Conservation (phyloP, 2,113 vertebrate genomes). For the Oryzias celebensis region DNA sequence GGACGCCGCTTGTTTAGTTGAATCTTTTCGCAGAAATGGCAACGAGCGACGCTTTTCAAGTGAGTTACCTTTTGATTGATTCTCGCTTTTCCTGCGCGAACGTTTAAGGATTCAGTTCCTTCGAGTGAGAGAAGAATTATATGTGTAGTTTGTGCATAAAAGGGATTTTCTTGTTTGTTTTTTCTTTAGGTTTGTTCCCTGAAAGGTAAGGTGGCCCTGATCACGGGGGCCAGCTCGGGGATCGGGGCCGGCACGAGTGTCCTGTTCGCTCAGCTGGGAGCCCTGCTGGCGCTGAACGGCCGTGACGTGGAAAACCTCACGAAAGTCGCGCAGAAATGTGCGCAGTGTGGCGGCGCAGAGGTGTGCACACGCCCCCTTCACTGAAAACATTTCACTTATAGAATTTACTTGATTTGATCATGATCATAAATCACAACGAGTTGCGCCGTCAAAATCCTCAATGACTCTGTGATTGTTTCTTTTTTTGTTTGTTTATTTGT, state of each 20-base stretch:
- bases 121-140: no score
- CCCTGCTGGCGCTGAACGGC: constrained; percentile 77
- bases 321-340: constrained; percentile 69
- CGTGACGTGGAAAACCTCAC: constrained; percentile 76
- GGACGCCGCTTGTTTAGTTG: neutral
- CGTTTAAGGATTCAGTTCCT: no score
- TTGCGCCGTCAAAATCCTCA: no score
- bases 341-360: constrained; percentile 63
- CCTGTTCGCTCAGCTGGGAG: constrained; percentile 79
- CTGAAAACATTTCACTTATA: no score
- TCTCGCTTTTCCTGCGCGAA: no score
- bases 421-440: no score
- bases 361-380: neutral
- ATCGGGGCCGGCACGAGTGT: constrained; percentile 78
- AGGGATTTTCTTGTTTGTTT: neutral
- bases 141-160: neutral
- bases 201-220: constrained; percentile 75
- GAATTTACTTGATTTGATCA: no score
- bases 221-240: constrained; percentile 83
- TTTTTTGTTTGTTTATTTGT: no score
- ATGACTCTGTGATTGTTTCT: no score
- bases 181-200: constrained; percentile 70
- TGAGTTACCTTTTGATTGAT: constrained; percentile 11
- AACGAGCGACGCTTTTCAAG: constrained; percentile 59
- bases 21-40: constrained; percentile 37